phyloP scores from a whole-genome alignment of 2,797 vertebrate genomes.

The Hemitrygon akajei region DNA sequence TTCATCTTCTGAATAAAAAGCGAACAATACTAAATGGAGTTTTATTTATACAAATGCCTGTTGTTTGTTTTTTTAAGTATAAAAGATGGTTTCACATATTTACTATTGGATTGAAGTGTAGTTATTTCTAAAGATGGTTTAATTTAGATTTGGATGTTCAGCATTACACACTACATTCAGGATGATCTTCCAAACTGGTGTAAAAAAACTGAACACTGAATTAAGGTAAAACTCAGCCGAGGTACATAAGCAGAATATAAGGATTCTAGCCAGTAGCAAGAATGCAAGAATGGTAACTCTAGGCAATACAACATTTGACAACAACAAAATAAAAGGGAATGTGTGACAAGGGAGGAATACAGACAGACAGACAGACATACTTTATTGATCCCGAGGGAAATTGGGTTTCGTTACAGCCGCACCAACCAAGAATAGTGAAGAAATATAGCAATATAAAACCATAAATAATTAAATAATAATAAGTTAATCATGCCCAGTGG shows the following conservation, averaged over 20 bases:
- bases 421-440: too few relatives aligned
- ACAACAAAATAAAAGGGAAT: background rate
- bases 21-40: background rate
- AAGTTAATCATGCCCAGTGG: too few relatives aligned
- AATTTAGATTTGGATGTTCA: background rate
- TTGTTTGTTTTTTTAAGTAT: background rate
- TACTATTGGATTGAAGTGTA: background rate
- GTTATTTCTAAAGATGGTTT: background rate
- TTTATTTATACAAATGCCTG: background rate
- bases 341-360: too few relatives aligned
- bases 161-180: background rate
- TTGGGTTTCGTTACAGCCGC: too few relatives aligned
- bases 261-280: background rate
- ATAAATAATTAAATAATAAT: too few relatives aligned
- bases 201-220: background rate
- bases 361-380: too few relatives aligned
- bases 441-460: too few relatives aligned
- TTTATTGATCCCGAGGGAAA: too few relatives aligned
- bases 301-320: background rate
- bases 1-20: background rate
- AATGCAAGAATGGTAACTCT: background rate
- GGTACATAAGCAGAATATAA: background rate
- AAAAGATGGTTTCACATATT: background rate
- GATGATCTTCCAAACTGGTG: background rate
- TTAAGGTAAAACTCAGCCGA: background rate